phyloP scores from a whole-genome alignment of 2,797 vertebrate genomes.

The Taeniopygia guttata region DNA sequence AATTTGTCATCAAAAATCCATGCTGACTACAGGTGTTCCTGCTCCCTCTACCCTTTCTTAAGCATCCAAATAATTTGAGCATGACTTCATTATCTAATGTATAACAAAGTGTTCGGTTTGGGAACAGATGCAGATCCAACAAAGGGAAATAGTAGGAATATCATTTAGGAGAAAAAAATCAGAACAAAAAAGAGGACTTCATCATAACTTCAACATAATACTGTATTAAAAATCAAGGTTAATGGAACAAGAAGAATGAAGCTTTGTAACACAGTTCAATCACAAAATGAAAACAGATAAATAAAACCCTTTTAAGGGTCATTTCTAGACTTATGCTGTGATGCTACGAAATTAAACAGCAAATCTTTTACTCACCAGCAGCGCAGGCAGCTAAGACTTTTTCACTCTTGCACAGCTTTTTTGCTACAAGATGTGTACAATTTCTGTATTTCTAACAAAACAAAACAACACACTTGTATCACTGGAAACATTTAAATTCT shows the following conservation, averaged over 20 bases:
- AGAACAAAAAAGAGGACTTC: not conserved
- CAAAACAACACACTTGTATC: not conserved
- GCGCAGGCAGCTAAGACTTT: conserved; percentile 94
- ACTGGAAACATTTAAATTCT: not conserved
- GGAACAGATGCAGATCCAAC: not conserved
- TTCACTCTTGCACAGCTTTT: conserved; percentile 84
- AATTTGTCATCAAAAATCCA: not conserved
- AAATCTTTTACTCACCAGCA: conserved; percentile 80
- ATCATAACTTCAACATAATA: not conserved
- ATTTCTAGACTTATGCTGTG: not conserved
- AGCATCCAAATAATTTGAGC: not conserved
- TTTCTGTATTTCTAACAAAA: conserved; percentile 81
- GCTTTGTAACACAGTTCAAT: not conserved
- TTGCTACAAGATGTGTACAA: conserved; percentile 87
- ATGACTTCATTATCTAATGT: not conserved
- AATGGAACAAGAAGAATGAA: not conserved
- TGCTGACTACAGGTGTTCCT: not conserved
- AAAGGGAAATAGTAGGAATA: not conserved
- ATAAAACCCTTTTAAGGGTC: not conserved
- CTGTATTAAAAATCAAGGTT: not conserved
- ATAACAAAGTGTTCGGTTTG: not conserved
- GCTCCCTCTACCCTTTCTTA: not conserved
- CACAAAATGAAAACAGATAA: not conserved
- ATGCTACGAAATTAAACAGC: not conserved
- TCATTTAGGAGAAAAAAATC: not conserved